Conservation (phyloP, 2,113 vertebrate species). For the Sminthopsis crassicaudata region DNA sequence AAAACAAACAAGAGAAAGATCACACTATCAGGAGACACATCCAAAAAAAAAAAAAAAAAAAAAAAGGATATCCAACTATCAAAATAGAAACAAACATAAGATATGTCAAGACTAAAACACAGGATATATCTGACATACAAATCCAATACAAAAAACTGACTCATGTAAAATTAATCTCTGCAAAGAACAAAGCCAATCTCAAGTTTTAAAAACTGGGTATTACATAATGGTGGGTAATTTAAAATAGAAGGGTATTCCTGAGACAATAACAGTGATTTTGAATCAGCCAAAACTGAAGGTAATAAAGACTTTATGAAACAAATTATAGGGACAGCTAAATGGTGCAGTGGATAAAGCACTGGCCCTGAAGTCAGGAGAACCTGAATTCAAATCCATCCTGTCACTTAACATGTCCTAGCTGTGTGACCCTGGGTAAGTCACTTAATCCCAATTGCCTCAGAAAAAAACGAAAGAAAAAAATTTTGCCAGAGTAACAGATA, state of each 20-base stretch:
- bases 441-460: too few species aligned
- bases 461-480: too few species aligned
- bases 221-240: not conserved
- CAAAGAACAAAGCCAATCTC: not conserved
- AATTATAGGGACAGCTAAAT: not conserved
- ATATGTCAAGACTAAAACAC: constrained; percentile 13
- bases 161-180: not conserved
- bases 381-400: too few species aligned
- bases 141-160: not conserved
- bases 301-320: not conserved
- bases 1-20: constrained; percentile 17
- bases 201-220: not conserved
- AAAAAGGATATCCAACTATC: not conserved
- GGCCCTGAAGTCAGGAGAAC: too few species aligned
- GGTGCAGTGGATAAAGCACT: too few species aligned
- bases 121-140: not conserved
- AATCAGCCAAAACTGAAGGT: not conserved
- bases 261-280: not conserved
- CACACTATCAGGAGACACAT: not conserved
- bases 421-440: too few species aligned
- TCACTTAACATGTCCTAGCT: too few species aligned
- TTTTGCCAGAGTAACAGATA: not conserved
- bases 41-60: constrained; percentile 2
- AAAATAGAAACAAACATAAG: not conserved
- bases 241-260: not conserved